These are phyloP conservation scores for Polypedilum vanderplanki DNA, from an alignment of 1,140 invertebrate genomes.

Conservation along the genomic window DNA sequence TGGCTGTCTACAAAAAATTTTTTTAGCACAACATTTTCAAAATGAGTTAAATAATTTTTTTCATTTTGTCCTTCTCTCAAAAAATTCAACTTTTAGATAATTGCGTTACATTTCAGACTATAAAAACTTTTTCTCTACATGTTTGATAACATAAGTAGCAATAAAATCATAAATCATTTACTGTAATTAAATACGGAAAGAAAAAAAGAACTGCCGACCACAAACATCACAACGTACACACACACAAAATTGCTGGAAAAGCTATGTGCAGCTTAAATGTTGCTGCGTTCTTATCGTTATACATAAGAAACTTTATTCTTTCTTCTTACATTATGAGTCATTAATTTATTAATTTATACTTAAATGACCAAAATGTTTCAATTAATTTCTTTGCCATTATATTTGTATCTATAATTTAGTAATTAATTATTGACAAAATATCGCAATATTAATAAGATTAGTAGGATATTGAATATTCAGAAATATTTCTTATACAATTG, in stretches of 20 bases:
- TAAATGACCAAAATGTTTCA: not conserved
- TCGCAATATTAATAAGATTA: too few species aligned
- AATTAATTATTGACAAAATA: not conserved
- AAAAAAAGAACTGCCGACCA: not conserved
- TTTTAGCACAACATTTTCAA: not conserved
- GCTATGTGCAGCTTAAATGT: too few species aligned
- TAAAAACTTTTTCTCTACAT: too few species aligned
- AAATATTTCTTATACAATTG: too few species aligned
- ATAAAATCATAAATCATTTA: slow-evolving; percentile 8
- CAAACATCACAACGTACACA: not conserved
- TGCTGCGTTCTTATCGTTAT: not conserved
- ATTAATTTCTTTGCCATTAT: not conserved
- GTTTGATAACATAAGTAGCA: not conserved
- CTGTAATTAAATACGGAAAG: not conserved
- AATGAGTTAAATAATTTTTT: not conserved
- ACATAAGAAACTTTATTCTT: not conserved
- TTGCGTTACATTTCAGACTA: not conserved
- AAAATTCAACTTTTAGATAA: not conserved
- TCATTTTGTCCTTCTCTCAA: not conserved
- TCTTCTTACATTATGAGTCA: not conserved
- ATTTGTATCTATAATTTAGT: not conserved
- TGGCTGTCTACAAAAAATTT: too few species aligned
- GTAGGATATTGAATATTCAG: not conserved
- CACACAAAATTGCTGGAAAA: not conserved
- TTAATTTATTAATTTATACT: slow-evolving; percentile 8